These are phyloP conservation scores for Microplitis deprimator DNA, from an alignment of 2,888 invertebrate genomes.

Conservation along the genomic window DNA sequence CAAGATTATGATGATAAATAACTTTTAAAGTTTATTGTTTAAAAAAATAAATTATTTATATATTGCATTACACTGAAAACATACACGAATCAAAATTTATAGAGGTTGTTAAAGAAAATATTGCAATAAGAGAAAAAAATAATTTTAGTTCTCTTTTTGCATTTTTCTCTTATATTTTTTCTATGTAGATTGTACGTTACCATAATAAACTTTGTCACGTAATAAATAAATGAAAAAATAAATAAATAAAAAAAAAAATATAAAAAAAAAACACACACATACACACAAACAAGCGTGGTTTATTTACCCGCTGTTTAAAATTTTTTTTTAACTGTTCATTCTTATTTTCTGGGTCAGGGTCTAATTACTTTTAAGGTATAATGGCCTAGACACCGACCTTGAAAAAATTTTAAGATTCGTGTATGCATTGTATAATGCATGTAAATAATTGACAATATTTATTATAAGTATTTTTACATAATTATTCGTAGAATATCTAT, in stretches of 20 bases:
- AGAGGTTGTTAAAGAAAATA: not conserved
- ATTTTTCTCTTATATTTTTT: conserved; percentile 19
- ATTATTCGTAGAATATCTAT: not conserved
- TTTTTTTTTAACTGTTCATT: not conserved
- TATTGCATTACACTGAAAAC: not conserved
- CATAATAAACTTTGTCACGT: conserved; percentile 15
- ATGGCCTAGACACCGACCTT: conserved; percentile 14
- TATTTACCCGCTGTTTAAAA: conserved; percentile 42
- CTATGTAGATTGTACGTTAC: conserved; percentile 24
- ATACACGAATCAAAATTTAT: conserved; percentile 2
- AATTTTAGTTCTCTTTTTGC: not conserved
- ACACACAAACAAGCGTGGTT: conserved; percentile 23
- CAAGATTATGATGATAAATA: not conserved
- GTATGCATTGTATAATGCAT: not conserved
- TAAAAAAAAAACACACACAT: conserved; percentile 9
- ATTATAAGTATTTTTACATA: not conserved
- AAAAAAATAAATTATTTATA: not conserved
- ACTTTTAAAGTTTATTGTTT: not conserved
- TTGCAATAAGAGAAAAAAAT: not conserved
- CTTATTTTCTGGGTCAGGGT: conserved; percentile 18
- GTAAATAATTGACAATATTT: not conserved
- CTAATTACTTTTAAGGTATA: not conserved
- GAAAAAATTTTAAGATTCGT: not conserved
- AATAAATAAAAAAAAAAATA: conserved; percentile 7
- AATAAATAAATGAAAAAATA: conserved; percentile 7